A percentile compares a stretch with the other conserved stretches of the same genome.
phyloP scores from a whole-genome alignment of 1,140 invertebrate species.

The Meloidogyne exigua region DNA sequence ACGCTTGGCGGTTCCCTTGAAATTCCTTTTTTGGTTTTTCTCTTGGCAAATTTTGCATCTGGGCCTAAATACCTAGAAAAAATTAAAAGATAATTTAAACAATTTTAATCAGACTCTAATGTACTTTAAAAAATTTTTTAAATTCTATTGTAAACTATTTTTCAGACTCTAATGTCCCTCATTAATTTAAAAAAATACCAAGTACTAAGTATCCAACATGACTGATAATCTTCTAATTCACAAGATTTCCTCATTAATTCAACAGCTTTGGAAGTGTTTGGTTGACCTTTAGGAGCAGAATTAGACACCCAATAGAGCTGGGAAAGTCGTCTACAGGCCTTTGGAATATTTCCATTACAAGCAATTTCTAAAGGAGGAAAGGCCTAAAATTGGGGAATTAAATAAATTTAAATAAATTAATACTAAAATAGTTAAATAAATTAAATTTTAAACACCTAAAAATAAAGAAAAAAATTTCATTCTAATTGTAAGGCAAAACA shows the following conservation, averaged over 20 bases:
- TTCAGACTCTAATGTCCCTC: too few species aligned
- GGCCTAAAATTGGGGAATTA: conserved; percentile 44
- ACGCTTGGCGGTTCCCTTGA: background rate
- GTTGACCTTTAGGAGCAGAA: conserved; percentile 34
- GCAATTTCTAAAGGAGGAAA: conserved; percentile 52
- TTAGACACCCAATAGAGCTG: conserved; percentile 58
- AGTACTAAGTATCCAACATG: conserved; percentile 59
- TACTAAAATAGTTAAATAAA: too few species aligned
- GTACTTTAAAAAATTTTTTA: too few species aligned
- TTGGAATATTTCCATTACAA: conserved; percentile 54
- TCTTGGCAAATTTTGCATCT: conserved; percentile 2
- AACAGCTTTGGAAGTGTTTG: conserved; percentile 50
- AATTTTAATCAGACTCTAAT: too few species aligned
- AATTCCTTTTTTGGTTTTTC: conserved; percentile 17
- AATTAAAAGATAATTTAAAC: conserved; percentile 7
- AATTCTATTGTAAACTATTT: too few species aligned
- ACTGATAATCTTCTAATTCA: conserved; percentile 58
- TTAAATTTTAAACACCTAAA: too few species aligned
- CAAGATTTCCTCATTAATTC: conserved; percentile 57
- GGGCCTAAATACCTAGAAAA: conserved; percentile 31
- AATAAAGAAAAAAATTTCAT: too few species aligned
- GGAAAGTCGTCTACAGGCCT: conserved; percentile 48
- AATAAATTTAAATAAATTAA: conserved; percentile 24
- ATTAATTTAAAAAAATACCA: conserved; percentile 31
- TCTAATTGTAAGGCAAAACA: too few species aligned